A percentile compares a stretch with the other conserved stretches of the same genome.
These are phyloP conservation scores for Mylabris phalerata DNA, from an alignment of 1,140 invertebrate genomes.

Conservation along the genomic window DNA sequence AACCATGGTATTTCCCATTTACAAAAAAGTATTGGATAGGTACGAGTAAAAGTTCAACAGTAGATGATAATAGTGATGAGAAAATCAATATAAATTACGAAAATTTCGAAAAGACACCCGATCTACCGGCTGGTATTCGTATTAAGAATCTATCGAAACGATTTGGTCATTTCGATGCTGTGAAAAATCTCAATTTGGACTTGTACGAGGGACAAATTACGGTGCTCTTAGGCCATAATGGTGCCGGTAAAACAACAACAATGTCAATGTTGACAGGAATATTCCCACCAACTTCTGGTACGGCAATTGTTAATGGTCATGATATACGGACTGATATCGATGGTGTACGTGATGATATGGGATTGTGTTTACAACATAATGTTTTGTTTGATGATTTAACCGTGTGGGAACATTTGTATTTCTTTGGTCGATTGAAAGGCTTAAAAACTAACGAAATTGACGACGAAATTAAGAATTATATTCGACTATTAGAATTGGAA, in stretches of 20 bases:
- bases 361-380: conserved; percentile 93
- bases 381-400: conserved; percentile 73
- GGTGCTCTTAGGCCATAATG: conserved; percentile 73
- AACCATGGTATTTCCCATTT: conserved; percentile 70
- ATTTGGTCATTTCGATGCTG: conserved; percentile 52
- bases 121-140: conserved; percentile 51
- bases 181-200: conserved; percentile 51
- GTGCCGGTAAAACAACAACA: conserved; percentile 64
- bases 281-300: conserved; percentile 58
- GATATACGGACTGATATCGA: conserved; percentile 56
- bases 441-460: too few relatives aligned
- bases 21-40: conserved; percentile 41
- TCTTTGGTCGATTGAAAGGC: too few relatives aligned
- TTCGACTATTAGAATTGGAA: too few relatives aligned
- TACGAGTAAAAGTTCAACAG: too few relatives aligned
- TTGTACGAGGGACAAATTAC: conserved; percentile 61
- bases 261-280: conserved; percentile 76
- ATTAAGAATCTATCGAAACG: conserved; percentile 58
- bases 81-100: not conserved
- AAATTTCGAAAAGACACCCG: conserved; percentile 27
- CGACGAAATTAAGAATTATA: too few relatives aligned
- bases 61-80: too few relatives aligned
- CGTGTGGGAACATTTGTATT: too few relatives aligned
- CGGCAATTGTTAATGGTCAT: conserved; percentile 59
- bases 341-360: conserved; percentile 61